Evolutionary conservation across 2,888 invertebrate species (phyloP).

Genomic region (Blomia tropicalis): DNA sequence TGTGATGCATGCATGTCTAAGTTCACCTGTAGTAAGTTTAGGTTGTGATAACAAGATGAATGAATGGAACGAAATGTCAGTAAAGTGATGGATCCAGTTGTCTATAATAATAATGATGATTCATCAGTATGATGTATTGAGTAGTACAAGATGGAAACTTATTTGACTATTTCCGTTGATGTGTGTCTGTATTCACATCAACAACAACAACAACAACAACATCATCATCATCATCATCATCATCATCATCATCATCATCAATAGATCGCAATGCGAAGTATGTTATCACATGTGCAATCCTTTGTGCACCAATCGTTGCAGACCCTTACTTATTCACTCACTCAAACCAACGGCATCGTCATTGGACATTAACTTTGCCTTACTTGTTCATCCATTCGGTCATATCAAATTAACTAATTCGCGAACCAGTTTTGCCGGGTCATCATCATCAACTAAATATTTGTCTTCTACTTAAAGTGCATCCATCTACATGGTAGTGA

Average conservation of each 20-base stretch:
- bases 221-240: too few species aligned
- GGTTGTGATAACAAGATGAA: too few species aligned
- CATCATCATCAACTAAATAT: constrained; percentile 11
- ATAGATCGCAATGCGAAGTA: constrained; percentile 8
- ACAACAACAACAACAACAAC: too few species aligned
- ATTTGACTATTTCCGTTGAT: too few species aligned
- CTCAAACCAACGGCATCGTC: not conserved
- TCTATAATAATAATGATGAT: too few species aligned
- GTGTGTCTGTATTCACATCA: too few species aligned
- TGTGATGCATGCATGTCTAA: not conserved
- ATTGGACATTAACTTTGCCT: not conserved
- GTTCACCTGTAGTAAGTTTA: not conserved
- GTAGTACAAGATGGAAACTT: too few species aligned
- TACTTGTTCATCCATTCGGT: not conserved
- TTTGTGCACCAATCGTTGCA: not conserved
- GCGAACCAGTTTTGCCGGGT: constrained; percentile 7
- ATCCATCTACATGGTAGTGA: too few species aligned
- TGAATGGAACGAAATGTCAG: too few species aligned
- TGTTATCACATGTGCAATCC: not conserved
- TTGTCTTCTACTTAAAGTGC: constrained; percentile 1
- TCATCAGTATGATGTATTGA: too few species aligned
- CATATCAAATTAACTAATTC: not conserved
- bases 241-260: too few species aligned
- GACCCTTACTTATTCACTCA: not conserved
- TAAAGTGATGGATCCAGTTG: too few species aligned